A percentile compares a stretch with the other conserved stretches of the same genome.
These are phyloP conservation scores for Chrysotoxum bicinctum DNA, from an alignment of 2,888 invertebrate genomes.

Conservation along the genomic window DNA sequence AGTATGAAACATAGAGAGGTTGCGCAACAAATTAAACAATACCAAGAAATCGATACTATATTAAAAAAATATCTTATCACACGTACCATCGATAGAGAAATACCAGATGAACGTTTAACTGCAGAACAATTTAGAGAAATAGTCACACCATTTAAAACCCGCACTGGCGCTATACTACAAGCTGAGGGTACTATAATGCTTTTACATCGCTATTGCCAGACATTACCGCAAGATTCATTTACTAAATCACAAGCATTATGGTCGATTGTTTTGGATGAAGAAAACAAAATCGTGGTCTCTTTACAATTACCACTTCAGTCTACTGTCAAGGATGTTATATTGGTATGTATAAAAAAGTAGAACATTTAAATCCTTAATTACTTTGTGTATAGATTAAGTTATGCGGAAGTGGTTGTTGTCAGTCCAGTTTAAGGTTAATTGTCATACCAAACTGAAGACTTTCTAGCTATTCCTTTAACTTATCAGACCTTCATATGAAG, in stretches of 20 bases:
- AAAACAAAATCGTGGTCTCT: slow-evolving; percentile 76
- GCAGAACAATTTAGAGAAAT: slow-evolving; percentile 83
- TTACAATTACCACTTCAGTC: slow-evolving; percentile 90
- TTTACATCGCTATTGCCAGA: slow-evolving; percentile 90
- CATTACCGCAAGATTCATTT: slow-evolving; percentile 90
- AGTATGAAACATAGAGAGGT: slow-evolving; percentile 76
- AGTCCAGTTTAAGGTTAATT: too few species aligned
- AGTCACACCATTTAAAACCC: slow-evolving; percentile 76
- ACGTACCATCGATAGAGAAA: slow-evolving; percentile 83
- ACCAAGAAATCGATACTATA: slow-evolving; percentile 83
- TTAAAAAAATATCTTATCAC: slow-evolving; percentile 84
- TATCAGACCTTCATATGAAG: too few species aligned
- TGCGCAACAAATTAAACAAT: slow-evolving; percentile 80
- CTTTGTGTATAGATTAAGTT: too few species aligned
- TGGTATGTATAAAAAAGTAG: slow-evolving; percentile 83
- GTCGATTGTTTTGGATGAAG: slow-evolving; percentile 74
- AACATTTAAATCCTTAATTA: too few species aligned
- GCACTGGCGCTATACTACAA: slow-evolving; percentile 76
- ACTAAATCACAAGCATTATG: slow-evolving; percentile 81
- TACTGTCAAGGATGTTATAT: slow-evolving; percentile 86
- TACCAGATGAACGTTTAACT: slow-evolving; percentile 83
- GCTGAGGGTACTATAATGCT: slow-evolving; percentile 79
- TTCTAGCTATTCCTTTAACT: too few species aligned
- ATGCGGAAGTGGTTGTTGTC: too few species aligned
- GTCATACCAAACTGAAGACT: too few species aligned